Evolutionary conservation across 2,888 invertebrate genomes (phyloP).

Genomic region (Colostygia pectinataria): DNA sequence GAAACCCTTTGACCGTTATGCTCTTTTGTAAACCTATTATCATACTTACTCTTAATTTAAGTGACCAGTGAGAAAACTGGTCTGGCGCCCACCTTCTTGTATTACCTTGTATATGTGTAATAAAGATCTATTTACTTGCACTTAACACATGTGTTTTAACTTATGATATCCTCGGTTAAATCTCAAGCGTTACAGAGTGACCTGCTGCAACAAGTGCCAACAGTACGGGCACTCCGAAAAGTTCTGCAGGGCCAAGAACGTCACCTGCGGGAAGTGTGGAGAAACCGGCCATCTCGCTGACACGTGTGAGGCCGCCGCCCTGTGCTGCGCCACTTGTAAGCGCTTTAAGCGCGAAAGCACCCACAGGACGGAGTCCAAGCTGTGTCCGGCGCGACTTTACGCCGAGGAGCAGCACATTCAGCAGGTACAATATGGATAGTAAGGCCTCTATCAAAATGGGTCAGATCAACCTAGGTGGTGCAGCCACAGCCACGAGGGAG

Average conservation of each 20-base stretch:
- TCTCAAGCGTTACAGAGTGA: too few species aligned
- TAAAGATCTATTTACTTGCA: too few species aligned
- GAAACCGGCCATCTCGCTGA: constrained; percentile 22
- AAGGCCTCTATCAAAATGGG: constrained; percentile 10
- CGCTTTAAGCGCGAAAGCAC: constrained; percentile 22
- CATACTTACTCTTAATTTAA: too few species aligned
- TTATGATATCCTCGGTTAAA: too few species aligned
- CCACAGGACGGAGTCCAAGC: constrained; percentile 26
- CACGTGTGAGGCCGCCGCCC: constrained; percentile 5
- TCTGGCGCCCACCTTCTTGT: too few species aligned
- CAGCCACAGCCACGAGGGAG: constrained; percentile 29
- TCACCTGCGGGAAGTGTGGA: constrained; percentile 35
- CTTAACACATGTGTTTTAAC: too few species aligned
- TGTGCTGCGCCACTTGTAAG: constrained; percentile 37
- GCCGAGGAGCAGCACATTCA: constrained; percentile 23
- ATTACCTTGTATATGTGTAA: too few species aligned
- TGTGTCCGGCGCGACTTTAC: constrained; percentile 28
- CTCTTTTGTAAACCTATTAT: too few species aligned
- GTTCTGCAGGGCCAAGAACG: not conserved
- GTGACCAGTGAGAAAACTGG: too few species aligned
- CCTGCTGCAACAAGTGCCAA: constrained; percentile 43
- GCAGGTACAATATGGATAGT: constrained; percentile 20
- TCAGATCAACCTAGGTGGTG: constrained; percentile 34
- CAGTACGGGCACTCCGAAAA: constrained; percentile 43
- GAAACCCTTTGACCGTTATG: too few species aligned